Percentiles rank a stretch among this genome's conserved stretches.
Conservation (phyloP, 2,113 vertebrate species). For the Leptosomus discolor region DNA sequence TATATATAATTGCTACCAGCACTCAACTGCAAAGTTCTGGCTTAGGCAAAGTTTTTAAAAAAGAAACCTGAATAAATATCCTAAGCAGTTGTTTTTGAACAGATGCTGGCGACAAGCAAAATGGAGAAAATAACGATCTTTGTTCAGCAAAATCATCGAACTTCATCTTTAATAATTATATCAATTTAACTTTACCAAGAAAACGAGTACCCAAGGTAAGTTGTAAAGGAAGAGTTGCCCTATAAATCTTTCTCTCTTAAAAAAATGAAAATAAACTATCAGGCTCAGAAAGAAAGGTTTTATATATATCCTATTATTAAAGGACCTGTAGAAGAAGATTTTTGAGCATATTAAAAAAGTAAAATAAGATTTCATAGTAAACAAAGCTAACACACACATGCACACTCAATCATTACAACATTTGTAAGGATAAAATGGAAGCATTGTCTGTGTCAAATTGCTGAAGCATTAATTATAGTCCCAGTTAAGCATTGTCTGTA, state of each 20-base stretch:
- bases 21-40: background rate
- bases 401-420: background rate
- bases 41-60: background rate
- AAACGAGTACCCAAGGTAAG: slow-evolving; percentile 93
- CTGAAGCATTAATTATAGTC: background rate
- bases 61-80: background rate
- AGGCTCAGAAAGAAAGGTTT: background rate
- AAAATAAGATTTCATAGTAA: background rate
- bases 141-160: slow-evolving; percentile 75
- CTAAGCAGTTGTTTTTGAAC: background rate
- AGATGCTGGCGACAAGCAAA: slow-evolving; percentile 77
- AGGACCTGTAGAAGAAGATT: background rate
- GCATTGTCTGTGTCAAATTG: background rate
- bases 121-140: slow-evolving; percentile 79
- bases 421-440: background rate
- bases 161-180: slow-evolving; percentile 79
- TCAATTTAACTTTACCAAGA: slow-evolving; percentile 84
- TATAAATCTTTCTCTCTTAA: background rate
- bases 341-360: background rate
- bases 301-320: background rate
- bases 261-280: background rate
- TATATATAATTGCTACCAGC: background rate
- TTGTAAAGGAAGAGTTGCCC: background rate
- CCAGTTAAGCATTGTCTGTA: background rate
- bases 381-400: background rate